Conservation (phyloP, 2,113 vertebrate species). For the Penelope pileata region DNA sequence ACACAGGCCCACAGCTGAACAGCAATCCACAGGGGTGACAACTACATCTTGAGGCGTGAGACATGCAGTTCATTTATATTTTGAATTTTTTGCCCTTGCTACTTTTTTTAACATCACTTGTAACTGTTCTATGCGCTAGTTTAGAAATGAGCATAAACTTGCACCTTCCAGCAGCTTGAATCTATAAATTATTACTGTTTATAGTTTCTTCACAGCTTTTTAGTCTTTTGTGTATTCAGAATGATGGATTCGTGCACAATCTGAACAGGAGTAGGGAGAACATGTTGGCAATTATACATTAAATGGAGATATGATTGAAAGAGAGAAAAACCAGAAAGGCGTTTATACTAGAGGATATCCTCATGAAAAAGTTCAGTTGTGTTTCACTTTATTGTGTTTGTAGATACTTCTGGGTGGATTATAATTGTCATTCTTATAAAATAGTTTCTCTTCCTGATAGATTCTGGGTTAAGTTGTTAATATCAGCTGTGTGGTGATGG, state of each 20-base stretch:
- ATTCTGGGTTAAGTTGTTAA: slow-evolving; percentile 27
- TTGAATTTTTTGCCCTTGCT: neutral
- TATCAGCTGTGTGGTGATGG: slow-evolving; percentile 13
- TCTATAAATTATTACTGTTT: slow-evolving; percentile 3
- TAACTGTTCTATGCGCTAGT: neutral
- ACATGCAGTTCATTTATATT: neutral
- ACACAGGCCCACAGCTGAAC: fast-evolving
- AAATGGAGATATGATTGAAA: neutral
- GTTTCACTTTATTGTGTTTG: neutral
- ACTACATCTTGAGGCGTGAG: neutral
- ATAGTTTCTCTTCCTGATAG: neutral
- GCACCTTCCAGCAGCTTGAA: neutral
- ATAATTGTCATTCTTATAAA: neutral
- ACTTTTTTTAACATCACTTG: neutral
- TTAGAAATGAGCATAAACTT: slow-evolving; percentile 42
- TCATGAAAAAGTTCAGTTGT: neutral
- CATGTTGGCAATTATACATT: neutral
- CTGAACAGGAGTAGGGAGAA: neutral
- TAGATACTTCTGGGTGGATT: neutral
- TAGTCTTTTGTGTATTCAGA: neutral
- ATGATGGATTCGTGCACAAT: neutral
- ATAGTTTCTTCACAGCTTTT: neutral
- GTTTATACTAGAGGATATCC: neutral
- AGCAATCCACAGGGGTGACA: neutral
- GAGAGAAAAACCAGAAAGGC: neutral